These are phyloP conservation scores for Eulemur albifrons DNA, from an alignment of 2,797 vertebrate species.

Conservation along the genomic window DNA sequence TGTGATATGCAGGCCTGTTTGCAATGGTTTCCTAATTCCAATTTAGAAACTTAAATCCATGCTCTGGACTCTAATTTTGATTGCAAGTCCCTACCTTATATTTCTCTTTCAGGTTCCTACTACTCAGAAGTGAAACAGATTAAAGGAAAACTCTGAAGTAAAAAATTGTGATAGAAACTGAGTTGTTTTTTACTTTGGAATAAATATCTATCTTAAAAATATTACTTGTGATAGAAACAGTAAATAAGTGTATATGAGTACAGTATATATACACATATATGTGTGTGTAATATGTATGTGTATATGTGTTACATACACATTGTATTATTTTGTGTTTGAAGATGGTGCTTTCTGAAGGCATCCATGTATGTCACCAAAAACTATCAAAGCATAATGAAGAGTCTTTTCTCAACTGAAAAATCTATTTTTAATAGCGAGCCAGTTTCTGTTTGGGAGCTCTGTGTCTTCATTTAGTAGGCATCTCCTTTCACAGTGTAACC, in stretches of 20 bases:
- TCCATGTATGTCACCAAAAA: neutral
- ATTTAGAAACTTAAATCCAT: neutral
- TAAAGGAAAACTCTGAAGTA: constrained; percentile 40
- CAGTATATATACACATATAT: neutral
- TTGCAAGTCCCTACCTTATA: neutral
- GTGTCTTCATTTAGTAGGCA: neutral
- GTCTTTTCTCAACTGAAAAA: constrained; percentile 23
- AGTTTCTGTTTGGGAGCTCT: constrained; percentile 18
- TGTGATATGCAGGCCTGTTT: neutral
- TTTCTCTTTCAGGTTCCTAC: neutral
- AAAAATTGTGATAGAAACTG: neutral
- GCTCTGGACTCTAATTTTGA: neutral
- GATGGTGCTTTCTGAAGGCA: neutral
- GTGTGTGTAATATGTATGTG: neutral
- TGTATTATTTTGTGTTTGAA: constrained; percentile 31
- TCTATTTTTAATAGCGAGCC: neutral
- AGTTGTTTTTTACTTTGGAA: constrained; percentile 55
- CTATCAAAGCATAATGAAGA: neutral
- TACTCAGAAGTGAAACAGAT: constrained; percentile 34
- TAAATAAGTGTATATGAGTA: neutral
- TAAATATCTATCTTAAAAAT: constrained; percentile 36
- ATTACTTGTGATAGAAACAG: neutral
- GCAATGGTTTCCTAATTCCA: neutral
- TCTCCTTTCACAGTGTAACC: neutral
- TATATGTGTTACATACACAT: neutral